Evolutionary conservation across 2,888 invertebrate genomes (phyloP).

Genomic region (Lepidochitona cinerea): DNA sequence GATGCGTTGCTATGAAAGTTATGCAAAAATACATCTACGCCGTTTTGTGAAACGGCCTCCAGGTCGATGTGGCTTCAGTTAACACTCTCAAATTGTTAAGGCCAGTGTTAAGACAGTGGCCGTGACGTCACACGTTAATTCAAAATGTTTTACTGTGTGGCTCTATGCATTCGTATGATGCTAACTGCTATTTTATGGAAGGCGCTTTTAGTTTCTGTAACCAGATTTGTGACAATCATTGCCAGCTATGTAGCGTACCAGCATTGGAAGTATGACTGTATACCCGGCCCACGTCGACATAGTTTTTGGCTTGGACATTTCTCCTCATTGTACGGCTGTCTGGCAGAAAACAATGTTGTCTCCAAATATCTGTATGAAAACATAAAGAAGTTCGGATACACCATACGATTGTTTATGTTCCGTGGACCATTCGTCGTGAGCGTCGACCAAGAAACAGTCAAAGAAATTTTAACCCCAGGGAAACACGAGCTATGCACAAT

Average conservation of each 20-base stretch:
- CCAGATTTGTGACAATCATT: background rate
- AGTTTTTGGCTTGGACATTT: background rate
- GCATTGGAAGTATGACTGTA: background rate
- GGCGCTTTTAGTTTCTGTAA: background rate
- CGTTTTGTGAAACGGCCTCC: too few relatives aligned
- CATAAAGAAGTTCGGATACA: background rate
- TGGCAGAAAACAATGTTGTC: background rate
- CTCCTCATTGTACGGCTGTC: background rate
- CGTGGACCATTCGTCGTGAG: background rate
- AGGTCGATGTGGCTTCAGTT: too few relatives aligned
- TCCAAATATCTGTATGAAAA: background rate
- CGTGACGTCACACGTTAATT: too few relatives aligned
- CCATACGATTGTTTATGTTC: background rate
- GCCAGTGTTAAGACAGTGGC: too few relatives aligned
- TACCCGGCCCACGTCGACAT: background rate
- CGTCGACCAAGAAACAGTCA: background rate
- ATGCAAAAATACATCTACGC: too few relatives aligned
- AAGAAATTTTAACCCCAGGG: background rate
- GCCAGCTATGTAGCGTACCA: background rate
- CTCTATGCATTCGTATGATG: background rate
- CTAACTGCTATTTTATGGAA: background rate
- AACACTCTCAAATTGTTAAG: too few relatives aligned
- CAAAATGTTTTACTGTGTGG: constrained; percentile 1
- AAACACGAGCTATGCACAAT: background rate
- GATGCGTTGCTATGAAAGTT: too few relatives aligned